Percentiles rank a stretch among this genome's conserved stretches.
phyloP scores from a whole-genome alignment of 2,113 vertebrate genomes.

The Helogale parvula region DNA sequence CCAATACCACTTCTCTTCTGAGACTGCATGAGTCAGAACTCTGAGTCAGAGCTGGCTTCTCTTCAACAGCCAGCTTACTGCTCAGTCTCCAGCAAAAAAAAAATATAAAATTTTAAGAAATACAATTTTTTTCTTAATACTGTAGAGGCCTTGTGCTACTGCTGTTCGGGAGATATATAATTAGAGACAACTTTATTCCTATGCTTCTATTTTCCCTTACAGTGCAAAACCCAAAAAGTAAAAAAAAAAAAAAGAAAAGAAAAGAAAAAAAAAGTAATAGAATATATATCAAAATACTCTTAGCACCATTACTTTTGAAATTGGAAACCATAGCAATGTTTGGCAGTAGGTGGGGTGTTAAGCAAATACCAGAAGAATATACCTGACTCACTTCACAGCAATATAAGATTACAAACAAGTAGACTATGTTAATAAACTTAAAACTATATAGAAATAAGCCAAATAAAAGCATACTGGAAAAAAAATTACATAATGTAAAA shows the following conservation, averaged over 20 bases:
- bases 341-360: not conserved
- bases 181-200: not conserved
- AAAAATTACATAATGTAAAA: not conserved
- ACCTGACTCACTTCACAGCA: not conserved
- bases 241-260: not conserved
- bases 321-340: not conserved
- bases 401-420: not conserved
- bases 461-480: not conserved
- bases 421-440: not conserved
- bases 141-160: not conserved
- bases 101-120: not conserved
- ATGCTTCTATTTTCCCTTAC: not conserved
- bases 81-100: not conserved
- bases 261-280: not conserved
- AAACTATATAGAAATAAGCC: not conserved
- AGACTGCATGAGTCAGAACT: not conserved
- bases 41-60: not conserved
- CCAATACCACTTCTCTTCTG: not conserved
- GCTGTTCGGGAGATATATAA: not conserved
- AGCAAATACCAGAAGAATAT: not conserved
- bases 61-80: not conserved
- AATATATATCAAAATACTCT: not conserved
- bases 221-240: not conserved
- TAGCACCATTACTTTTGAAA: not conserved
- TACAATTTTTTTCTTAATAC: not conserved